Base-by-base conservation (phyloP, 2,797 vertebrate genomes). In the Falco novaeseelandiae region DNA sequence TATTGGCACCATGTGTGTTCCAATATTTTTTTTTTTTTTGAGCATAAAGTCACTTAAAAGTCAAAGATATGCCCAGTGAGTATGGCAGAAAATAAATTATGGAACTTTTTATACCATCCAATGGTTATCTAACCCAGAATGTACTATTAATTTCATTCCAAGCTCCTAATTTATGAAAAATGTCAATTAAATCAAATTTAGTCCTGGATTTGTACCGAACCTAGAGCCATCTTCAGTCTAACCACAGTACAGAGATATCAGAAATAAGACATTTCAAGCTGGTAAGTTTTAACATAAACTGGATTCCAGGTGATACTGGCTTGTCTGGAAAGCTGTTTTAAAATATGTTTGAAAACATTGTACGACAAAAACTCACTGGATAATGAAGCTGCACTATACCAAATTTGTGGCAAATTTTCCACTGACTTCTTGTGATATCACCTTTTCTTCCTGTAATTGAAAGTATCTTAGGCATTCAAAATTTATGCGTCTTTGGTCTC, bases 71-170 rank as follows among this genome's bases (percentile, higher is more conserved):
- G 9, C 15, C 14, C 40, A 74, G 27, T 42, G 32, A 90, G 4
- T 49, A 19, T 7, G 8, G 29, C 1, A n/a, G 42, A 74, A 92
- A 78, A 78, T 30, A 89, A 92, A 52, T 17, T 9, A 32, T 4
- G 4, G 1, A 0, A 3, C 51, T 54, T 84, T 85, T 52, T 8
- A 44, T 51, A 66, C 4, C 0, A 0, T 36, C 38, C 40, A 67
- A 49, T 4, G 11, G 13, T 67, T 83, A 52, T 46, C 14, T 57
- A 90, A 89, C 67, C 7, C 9, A 71, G 90, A 65, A 71, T 17
- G 8, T 32, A 38, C 14, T 63, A 32, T 7, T 55, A 32, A 84
- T 73, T 72, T 54, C 73, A 71, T 74, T 81, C 26, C 23, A 71
- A 78, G 25, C 5, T 67, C 38, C 18, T 52, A 52, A 67, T 57